Conservation (phyloP, 2,797 vertebrate species). For the Sarcoramphus papa region DNA sequence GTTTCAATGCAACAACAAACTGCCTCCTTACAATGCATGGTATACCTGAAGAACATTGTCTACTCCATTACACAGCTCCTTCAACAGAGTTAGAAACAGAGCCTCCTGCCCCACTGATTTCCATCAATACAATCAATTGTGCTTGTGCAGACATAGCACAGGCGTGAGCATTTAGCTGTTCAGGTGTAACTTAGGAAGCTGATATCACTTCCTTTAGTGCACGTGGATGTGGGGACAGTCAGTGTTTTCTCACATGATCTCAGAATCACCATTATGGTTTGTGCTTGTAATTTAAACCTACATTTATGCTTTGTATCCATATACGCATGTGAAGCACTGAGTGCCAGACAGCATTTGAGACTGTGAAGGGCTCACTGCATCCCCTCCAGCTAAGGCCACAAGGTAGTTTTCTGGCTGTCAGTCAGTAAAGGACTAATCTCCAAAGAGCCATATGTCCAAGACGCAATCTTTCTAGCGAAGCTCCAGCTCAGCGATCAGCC, state of each 20-base stretch:
- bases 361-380: background rate
- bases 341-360: rapidly evolving
- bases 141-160: background rate
- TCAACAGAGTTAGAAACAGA: background rate
- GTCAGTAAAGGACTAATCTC: background rate
- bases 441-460: background rate
- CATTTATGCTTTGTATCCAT: background rate
- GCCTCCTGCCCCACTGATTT: background rate
- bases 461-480: background rate
- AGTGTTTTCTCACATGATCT: background rate
- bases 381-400: background rate
- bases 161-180: background rate
- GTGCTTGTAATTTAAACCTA: background rate
- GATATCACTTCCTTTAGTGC: rapidly evolving
- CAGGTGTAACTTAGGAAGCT: background rate
- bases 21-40: rapidly evolving
- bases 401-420: background rate
- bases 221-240: rapidly evolving
- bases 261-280: background rate
- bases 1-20: background rate
- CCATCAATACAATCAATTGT: background rate
- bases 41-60: background rate
- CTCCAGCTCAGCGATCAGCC: background rate
- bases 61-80: background rate
- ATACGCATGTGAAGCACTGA: rapidly evolving